A percentile compares a stretch with the other conserved stretches of the same genome.
phyloP scores from a whole-genome alignment of 1,140 invertebrate species.

The Cecropterus lyciades region DNA sequence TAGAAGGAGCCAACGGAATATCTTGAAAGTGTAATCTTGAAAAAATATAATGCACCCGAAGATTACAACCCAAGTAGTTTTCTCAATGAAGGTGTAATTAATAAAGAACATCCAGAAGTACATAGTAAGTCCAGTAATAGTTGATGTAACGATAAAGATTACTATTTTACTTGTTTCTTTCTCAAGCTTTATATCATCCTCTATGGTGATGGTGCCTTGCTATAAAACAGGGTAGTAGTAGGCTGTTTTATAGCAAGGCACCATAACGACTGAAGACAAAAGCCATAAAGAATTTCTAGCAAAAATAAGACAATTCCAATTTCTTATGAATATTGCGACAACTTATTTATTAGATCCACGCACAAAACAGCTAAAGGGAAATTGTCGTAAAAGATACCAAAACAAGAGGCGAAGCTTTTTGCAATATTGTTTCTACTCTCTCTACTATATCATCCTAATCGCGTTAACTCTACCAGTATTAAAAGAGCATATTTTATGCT shows the following conservation, averaged over 20 bases:
- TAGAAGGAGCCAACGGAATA: background rate
- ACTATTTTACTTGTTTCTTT: background rate
- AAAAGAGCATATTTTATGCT: conserved; percentile 52
- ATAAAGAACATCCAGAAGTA: too few relatives aligned
- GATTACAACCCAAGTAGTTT: too few relatives aligned
- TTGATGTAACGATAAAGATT: too few relatives aligned
- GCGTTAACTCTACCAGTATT: conserved; percentile 48
- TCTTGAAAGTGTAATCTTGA: too few relatives aligned
- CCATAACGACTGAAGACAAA: conserved; percentile 6
- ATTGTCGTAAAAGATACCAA: conserved; percentile 36
- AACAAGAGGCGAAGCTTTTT: conserved; percentile 41
- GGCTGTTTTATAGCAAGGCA: background rate
- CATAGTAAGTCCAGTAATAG: too few relatives aligned
- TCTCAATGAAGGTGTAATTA: too few relatives aligned
- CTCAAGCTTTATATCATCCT: background rate
- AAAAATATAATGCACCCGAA: too few relatives aligned
- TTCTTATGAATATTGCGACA: conserved; percentile 36
- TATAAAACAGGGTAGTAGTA: too few relatives aligned
- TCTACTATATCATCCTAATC: conserved; percentile 51
- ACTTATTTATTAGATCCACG: conserved; percentile 38
- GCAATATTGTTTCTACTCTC: conserved; percentile 43
- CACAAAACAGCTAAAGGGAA: conserved; percentile 40
- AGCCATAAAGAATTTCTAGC: conserved; percentile 7
- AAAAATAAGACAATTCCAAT: conserved; percentile 30
- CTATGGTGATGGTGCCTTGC: too few relatives aligned